A percentile compares a stretch with the other conserved stretches of the same genome.
Evolutionary conservation across 2,797 vertebrate genomes (phyloP).

Genomic region (Orientallactaga sibirica): DNA sequence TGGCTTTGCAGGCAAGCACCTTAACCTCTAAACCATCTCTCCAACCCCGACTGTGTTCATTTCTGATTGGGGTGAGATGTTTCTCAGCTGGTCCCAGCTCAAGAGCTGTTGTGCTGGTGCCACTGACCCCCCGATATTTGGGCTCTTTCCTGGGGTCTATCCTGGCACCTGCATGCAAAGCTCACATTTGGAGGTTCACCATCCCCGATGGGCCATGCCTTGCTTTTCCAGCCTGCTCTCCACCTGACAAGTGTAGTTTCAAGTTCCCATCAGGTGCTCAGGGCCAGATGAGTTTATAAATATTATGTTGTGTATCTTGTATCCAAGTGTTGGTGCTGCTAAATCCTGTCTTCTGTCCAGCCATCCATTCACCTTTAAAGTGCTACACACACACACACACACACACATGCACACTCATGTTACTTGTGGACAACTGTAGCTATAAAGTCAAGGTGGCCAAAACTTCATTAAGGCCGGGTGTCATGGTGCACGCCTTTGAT

Average conservation of each 20-base stretch:
- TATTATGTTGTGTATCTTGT: background rate
- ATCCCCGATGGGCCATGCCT: too few species aligned
- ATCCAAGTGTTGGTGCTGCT: too few species aligned
- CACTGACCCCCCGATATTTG: background rate
- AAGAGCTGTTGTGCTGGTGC: background rate
- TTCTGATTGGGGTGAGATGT: background rate
- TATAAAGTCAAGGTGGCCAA: background rate
- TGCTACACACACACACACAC: too few species aligned
- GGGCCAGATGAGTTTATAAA: accelerated
- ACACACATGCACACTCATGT: too few species aligned
- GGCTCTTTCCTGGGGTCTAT: background rate
- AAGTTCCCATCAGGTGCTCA: accelerated
- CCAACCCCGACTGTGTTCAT: background rate
- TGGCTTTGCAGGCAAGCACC: too few species aligned
- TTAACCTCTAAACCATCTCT: too few species aligned
- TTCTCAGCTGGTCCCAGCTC: background rate
- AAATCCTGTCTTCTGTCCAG: background rate
- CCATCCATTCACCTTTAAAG: background rate
- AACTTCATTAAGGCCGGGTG: background rate
- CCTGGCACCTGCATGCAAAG: background rate
- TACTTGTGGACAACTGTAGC: background rate
- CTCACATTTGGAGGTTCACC: accelerated
- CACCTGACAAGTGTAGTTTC: background rate
- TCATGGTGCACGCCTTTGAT: background rate
- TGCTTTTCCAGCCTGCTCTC: background rate